These are phyloP conservation scores for Amblyjoppa proteus DNA, from an alignment of 2,888 invertebrate genomes.

Conservation along the genomic window DNA sequence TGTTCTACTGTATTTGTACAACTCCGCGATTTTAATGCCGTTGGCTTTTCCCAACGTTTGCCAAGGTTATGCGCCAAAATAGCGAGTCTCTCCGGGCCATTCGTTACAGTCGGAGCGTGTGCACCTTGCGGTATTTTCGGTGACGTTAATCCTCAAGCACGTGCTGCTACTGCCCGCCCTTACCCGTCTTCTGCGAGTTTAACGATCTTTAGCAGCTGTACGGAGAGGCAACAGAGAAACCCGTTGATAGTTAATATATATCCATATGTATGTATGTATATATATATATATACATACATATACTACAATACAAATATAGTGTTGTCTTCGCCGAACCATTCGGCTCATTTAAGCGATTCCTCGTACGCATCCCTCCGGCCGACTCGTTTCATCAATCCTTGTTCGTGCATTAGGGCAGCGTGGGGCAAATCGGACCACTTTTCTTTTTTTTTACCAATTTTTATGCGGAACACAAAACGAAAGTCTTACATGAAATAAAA, in stretches of 20 bases:
- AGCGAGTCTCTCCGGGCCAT: conserved; percentile 61
- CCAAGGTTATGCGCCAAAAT: conserved; percentile 58
- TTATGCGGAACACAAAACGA: no score
- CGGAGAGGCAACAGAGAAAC: conserved; percentile 2
- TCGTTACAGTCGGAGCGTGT: conserved; percentile 61
- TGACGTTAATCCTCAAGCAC: conserved; percentile 55
- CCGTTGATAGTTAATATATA: background rate
- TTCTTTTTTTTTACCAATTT: background rate
- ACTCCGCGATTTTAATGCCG: conserved; percentile 24
- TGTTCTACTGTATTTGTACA: conserved; percentile 19
- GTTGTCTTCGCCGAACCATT: background rate
- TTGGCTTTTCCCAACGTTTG: conserved; percentile 17
- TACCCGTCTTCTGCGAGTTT: conserved; percentile 28
- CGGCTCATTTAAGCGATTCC: conserved; percentile 14
- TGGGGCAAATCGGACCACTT: background rate
- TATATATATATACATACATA: background rate
- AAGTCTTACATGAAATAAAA: background rate
- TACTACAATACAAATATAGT: conserved; percentile 1
- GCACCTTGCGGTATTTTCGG: conserved; percentile 66
- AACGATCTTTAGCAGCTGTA: conserved; percentile 62
- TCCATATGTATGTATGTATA: background rate
- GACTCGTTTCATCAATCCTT: conserved; percentile 28
- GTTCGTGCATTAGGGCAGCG: background rate
- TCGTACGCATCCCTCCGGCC: background rate
- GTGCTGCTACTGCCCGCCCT: conserved; percentile 7